Percentiles rank a stretch among this genome's conserved stretches.
Conservation (phyloP, 1,140 invertebrate genomes). For the Penaeus vannamei region DNA sequence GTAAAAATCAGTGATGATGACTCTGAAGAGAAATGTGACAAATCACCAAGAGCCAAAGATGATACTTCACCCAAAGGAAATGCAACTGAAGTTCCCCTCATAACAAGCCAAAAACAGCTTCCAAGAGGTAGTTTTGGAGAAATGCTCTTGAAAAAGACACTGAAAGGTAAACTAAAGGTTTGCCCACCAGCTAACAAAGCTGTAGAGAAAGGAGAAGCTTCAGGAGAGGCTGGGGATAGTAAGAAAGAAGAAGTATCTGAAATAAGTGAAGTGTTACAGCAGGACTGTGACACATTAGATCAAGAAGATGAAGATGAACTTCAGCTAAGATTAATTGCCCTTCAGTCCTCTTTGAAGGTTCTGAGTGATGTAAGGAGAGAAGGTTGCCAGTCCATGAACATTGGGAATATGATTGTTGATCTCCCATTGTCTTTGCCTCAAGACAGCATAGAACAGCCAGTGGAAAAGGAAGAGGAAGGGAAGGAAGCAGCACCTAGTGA, state of each 20-base stretch:
- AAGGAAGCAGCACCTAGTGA: too few species aligned
- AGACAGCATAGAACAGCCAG: not conserved
- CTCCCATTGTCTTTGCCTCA: not conserved
- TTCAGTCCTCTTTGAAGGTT: slow-evolving; percentile 57
- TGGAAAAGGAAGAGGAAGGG: too few species aligned
- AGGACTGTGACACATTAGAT: slow-evolving; percentile 1
- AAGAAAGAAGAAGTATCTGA: not conserved
- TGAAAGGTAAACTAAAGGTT: slow-evolving; percentile 28
- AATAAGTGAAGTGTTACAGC: not conserved
- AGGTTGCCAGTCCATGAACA: not conserved
- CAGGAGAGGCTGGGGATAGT: not conserved
- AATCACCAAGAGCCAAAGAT: not conserved
- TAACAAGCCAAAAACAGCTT: not conserved
- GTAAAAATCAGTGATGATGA: not conserved
- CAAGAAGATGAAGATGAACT: slow-evolving; percentile 63
- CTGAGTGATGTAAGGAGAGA: slow-evolving; percentile 46
- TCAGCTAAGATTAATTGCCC: slow-evolving; percentile 48
- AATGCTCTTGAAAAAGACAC: slow-evolving; percentile 37
- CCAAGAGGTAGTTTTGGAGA: slow-evolving; percentile 35
- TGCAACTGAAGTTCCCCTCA: not conserved
- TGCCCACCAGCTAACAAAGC: not conserved
- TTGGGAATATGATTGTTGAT: not conserved
- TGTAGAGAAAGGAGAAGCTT: not conserved
- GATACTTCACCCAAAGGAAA: not conserved
- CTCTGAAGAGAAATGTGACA: not conserved